phyloP scores from a whole-genome alignment of 2,888 invertebrate genomes.

The Coleophora deauratella region DNA sequence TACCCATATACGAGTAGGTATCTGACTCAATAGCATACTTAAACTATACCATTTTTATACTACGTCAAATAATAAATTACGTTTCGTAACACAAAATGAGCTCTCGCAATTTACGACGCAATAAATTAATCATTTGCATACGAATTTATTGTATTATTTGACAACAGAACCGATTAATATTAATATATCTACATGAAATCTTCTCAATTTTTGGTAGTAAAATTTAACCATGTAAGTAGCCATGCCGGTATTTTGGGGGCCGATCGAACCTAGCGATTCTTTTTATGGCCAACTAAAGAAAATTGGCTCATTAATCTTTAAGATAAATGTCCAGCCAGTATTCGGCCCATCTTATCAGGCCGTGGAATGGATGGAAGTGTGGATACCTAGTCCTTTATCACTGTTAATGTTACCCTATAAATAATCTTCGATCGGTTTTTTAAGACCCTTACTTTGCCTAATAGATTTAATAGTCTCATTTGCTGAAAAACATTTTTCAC shows the following conservation, averaged over 20 bases:
- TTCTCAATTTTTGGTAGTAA: conserved; percentile 7
- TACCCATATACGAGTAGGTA: too few relatives aligned
- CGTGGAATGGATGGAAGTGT: conserved; percentile 58
- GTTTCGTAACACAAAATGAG: neutral
- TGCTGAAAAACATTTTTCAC: too few relatives aligned
- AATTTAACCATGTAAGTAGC: conserved; percentile 53
- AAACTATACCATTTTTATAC: too few relatives aligned
- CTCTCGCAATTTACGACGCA: neutral
- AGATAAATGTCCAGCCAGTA: conserved; percentile 72
- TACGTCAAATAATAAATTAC: neutral
- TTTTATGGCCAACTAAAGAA: conserved; percentile 73
- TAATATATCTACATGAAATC: conserved; percentile 5
- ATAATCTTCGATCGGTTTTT: conserved; percentile 26
- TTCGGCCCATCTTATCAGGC: conserved; percentile 69
- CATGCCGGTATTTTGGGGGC: conserved; percentile 46
- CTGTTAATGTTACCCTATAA: conserved; percentile 25
- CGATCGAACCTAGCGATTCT: conserved; percentile 53
- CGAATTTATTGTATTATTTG: conserved; percentile 1
- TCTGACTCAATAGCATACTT: too few relatives aligned
- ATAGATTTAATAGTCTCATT: too few relatives aligned
- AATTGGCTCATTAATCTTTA: conserved; percentile 74
- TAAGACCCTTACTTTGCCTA: neutral
- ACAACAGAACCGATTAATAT: conserved; percentile 1
- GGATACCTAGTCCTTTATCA: conserved; percentile 50
- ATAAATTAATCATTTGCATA: neutral